Percentiles rank a stretch among this genome's conserved stretches.
These are phyloP conservation scores for Aythya baeri DNA, from an alignment of 2,113 vertebrate species.

Conservation along the genomic window DNA sequence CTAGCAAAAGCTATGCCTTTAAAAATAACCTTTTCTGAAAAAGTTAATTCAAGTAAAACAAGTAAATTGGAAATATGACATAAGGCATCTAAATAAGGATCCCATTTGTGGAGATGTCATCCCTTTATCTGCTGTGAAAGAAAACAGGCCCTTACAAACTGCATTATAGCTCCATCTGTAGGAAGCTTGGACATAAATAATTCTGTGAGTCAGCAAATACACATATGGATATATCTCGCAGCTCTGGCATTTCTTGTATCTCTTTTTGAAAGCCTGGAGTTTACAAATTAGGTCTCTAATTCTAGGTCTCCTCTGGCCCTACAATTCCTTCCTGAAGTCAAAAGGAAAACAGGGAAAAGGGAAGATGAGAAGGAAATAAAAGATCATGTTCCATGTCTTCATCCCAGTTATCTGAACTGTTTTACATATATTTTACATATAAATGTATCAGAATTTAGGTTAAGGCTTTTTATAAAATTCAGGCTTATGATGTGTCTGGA, in stretches of 20 bases:
- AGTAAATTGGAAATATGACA: not conserved
- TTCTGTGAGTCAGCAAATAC: not conserved
- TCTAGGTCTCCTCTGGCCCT: not conserved
- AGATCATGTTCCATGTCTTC: not conserved
- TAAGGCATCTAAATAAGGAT: not conserved
- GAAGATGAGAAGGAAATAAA: not conserved
- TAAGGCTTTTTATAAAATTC: not conserved
- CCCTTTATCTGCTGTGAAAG: not conserved
- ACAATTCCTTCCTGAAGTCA: not conserved
- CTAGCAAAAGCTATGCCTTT: not conserved
- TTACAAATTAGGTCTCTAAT: not conserved
- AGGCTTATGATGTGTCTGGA: not conserved
- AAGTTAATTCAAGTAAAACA: not conserved
- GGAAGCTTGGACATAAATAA: slow-evolving; percentile 39
- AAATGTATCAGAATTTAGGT: not conserved
- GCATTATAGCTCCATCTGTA: slow-evolving; percentile 67
- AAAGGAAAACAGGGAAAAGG: not conserved
- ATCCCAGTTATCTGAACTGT: not conserved
- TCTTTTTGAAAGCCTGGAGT: not conserved
- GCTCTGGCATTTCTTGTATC: not conserved
- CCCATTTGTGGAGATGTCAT: not conserved
- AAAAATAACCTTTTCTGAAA: not conserved
- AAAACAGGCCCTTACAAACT: not conserved
- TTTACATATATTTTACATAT: not conserved
- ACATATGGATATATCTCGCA: not conserved